phyloP scores from a whole-genome alignment of 2,113 vertebrate species.

The Tursiops truncatus region DNA sequence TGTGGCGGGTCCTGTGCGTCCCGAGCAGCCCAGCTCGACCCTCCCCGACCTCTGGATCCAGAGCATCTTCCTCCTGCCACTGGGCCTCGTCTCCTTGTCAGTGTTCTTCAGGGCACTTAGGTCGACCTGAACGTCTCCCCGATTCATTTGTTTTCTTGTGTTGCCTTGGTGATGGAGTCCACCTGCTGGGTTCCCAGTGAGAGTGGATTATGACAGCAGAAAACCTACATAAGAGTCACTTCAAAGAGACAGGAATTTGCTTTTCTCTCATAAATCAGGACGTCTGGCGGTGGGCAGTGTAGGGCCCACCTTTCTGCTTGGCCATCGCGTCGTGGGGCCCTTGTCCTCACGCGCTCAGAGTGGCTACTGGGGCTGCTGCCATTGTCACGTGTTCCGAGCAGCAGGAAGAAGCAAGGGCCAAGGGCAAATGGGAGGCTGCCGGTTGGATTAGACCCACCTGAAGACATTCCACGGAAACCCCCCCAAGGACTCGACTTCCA shows the following conservation, averaged over 20 bases:
- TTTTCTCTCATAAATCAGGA: not conserved
- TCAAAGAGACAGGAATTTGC: not conserved
- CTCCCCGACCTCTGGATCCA: not conserved
- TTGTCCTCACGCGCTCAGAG: not conserved
- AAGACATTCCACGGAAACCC: not conserved
- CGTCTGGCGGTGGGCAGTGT: accelerated
- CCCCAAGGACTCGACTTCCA: too few relatives aligned
- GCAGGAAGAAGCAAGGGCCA: not conserved
- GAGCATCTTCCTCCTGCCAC: too few relatives aligned
- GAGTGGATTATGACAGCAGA: not conserved
- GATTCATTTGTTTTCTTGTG: not conserved
- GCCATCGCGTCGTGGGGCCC: accelerated
- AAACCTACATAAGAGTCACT: too few relatives aligned
- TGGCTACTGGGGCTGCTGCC: not conserved
- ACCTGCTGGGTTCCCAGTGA: not conserved
- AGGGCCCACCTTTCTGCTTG: not conserved
- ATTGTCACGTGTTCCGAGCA: not conserved
- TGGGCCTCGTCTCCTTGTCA: accelerated
- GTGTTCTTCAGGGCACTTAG: too few relatives aligned
- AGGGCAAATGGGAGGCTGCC: not conserved
- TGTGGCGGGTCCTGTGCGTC: accelerated
- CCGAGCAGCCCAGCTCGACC: accelerated
- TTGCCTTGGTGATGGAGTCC: too few relatives aligned
- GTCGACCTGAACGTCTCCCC: not conserved
- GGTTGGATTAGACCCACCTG: not conserved